Base-by-base conservation (phyloP, 2,888 invertebrate genomes). In the Netelia fuscicornis region DNA sequence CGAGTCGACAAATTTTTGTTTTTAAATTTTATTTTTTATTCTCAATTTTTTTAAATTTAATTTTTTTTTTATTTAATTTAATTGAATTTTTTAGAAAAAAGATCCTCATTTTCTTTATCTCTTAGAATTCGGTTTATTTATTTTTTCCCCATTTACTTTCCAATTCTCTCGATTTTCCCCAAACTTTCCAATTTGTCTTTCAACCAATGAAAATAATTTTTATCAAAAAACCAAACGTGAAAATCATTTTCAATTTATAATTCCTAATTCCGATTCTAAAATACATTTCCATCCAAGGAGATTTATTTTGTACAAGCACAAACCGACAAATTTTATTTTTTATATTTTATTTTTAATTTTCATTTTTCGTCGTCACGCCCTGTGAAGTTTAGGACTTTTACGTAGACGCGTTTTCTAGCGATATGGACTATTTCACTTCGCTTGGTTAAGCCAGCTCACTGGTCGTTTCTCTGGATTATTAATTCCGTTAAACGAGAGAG, bases 1-100 rank as follows among this genome's bases (percentile, higher is more conserved):
- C 87, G 88, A 88, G 86, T 88, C 89, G 20, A 20, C 20, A 20
- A 20, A 20, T 1, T 20, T 0, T 20, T 1, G 1, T 20, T 20
- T 20, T 20, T 20, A 20, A 1, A 20, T 20, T 20, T 20, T 1
- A 44, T 56, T 77, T 70, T 70, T 71, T 8, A 6, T 37, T 3
- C 8, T 37, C 37, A 37, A n/a, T 48, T 56, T 54, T 56, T 20
- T 20, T 20, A 20, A 1, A 20, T 20, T 20, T 20, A 1, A 44
- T 56, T 77, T 70, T 70, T 71, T 8, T 48, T 56, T 54, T 56
- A 1, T 20, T 20, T 20, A 20, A 20, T 20, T 20, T 20, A 20
- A 20, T 20, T 20, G 1, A 20, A 20, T 20, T 20, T 20, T 20
- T 20, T 20, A 30, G 0, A 30, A 30, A 30, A 30, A 30, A 2